These are phyloP conservation scores for Siniperca chuatsi DNA, from an alignment of 2,113 vertebrate genomes.

Conservation along the genomic window DNA sequence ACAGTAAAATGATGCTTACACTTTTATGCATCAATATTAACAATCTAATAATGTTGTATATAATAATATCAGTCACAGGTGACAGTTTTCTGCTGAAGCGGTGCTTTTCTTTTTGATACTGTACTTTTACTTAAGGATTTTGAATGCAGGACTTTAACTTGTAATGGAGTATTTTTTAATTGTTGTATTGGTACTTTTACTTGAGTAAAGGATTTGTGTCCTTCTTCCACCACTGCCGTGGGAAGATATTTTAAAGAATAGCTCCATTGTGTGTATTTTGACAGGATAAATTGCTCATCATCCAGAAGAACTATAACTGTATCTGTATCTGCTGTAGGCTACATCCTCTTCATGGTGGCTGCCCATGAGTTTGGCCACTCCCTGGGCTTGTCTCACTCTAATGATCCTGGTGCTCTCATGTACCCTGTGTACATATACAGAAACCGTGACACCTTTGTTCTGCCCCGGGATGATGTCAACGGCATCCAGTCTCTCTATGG, in stretches of 20 bases:
- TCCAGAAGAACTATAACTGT: background rate
- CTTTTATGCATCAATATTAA: too few relatives aligned
- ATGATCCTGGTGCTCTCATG: slow-evolving; percentile 92
- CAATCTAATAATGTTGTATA: too few relatives aligned
- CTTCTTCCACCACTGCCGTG: too few relatives aligned
- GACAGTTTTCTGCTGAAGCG: too few relatives aligned
- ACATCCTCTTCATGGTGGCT: slow-evolving; percentile 90
- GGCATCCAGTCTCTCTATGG: slow-evolving; percentile 96
- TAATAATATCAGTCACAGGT: too few relatives aligned
- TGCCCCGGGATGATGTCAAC: slow-evolving; percentile 90
- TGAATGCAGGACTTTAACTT: too few relatives aligned
- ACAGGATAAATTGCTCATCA: background rate
- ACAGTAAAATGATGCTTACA: too few relatives aligned
- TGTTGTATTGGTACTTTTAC: background rate
- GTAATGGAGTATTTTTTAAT: too few relatives aligned
- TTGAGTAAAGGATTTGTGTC: background rate
- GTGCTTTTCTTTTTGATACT: too few relatives aligned
- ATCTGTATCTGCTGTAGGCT: slow-evolving; percentile 76
- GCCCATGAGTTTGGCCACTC: slow-evolving; percentile 97
- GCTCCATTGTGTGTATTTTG: background rate
- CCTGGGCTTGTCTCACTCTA: slow-evolving; percentile 91
- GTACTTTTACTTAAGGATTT: too few relatives aligned
- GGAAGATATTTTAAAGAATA: background rate
- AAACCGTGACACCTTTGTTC: slow-evolving; percentile 81
- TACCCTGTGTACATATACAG: slow-evolving; percentile 88